Evolutionary conservation across 2,797 vertebrate genomes (phyloP).

Genomic region (Gephyroberyx darwinii): DNA sequence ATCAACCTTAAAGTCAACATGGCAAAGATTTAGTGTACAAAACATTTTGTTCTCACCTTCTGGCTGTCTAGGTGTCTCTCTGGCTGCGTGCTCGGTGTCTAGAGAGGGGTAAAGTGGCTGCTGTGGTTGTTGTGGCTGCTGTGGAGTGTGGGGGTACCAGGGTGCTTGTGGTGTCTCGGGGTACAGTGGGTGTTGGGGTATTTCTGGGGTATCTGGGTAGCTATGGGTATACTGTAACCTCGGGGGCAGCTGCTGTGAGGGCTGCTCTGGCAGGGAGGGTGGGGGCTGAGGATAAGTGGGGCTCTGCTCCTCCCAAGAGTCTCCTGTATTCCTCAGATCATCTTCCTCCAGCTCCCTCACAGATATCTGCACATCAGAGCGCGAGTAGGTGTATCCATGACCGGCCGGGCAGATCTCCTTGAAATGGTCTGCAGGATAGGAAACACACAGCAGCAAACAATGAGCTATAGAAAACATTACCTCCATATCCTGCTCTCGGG

Average conservation of each 20-base stretch:
- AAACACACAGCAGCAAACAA: slow-evolving; percentile 51
- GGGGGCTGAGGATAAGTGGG: slow-evolving; percentile 65
- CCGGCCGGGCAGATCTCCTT: slow-evolving; percentile 86
- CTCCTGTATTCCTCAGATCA: slow-evolving; percentile 80
- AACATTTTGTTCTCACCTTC: slow-evolving; percentile 59
- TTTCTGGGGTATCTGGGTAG: slow-evolving; percentile 57
- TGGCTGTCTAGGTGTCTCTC: slow-evolving; percentile 44
- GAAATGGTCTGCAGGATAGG: slow-evolving; percentile 78
- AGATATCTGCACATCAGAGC: slow-evolving; percentile 82
- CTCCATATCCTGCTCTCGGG: slow-evolving; percentile 10
- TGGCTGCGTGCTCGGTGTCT: slow-evolving; percentile 35
- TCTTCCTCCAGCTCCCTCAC: slow-evolving; percentile 88
- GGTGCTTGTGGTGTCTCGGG: slow-evolving; percentile 58
- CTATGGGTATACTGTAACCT: slow-evolving; percentile 34
- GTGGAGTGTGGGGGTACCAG: slow-evolving; percentile 50
- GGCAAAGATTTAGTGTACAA: not conserved
- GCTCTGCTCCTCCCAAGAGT: slow-evolving; percentile 68
- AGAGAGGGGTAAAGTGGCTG: slow-evolving; percentile 51
- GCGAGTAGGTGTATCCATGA: slow-evolving; percentile 84
- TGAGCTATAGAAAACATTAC: slow-evolving; percentile 48
- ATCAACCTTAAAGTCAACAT: slow-evolving; percentile 27
- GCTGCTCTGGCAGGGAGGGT: slow-evolving; percentile 53
- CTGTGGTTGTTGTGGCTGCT: slow-evolving; percentile 45
- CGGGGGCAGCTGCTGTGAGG: slow-evolving; percentile 40
- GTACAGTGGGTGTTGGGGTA: slow-evolving; percentile 57